Base-by-base conservation (phyloP, 2,888 invertebrate genomes). In the Mongoloraphidia duomilia region DNA sequence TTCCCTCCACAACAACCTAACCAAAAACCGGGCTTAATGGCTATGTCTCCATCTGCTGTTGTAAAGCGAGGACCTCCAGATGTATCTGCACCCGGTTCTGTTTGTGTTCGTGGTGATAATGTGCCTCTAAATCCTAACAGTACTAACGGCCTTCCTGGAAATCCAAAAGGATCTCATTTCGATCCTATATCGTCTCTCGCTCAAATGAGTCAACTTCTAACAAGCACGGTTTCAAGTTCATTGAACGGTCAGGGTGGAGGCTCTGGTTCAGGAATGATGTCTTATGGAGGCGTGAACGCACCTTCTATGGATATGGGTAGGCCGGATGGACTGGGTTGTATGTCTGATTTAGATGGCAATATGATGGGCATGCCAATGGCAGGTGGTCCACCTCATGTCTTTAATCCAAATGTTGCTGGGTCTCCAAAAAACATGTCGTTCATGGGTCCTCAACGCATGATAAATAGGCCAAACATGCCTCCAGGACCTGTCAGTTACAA, bases 161-260 rank as follows among this genome's bases (percentile, higher is more conserved):
- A 62, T 67, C 77, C 66, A 59, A 81, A 78, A 70, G 76, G 67
- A 63, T 73, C 76, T 61, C 88, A 80, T 63, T 93, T 93, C 67
- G 93, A 93, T 72, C 93, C 93, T 1, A 93, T 93, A 59, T 88
- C 91, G 46, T 93, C 92, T 9, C 74, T 93, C 60, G 91, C 92
- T 49, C 92, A 93, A 68, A 93, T 93, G 93, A 90, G 90, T 53
- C 92, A 93, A 62, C 90, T 91, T 63, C 69, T 93, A 55, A 89
- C 91, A 11, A 88, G 83, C 60, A 83, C 84, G 64, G 77, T 76
- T 46, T 72, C 78, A 12, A 76, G 75, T 58, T 75, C 79, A 12
- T 66, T 75, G 50, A 71, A 76, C 46, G 76, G 75, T 3, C 76
- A 75, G 53, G 72, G 73, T 39, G 54, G 40, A 11, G 63, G 65